A percentile compares a stretch with the other conserved stretches of the same genome.
phyloP scores from a whole-genome alignment of 2,113 vertebrate genomes.

The Tetrao urogallus region DNA sequence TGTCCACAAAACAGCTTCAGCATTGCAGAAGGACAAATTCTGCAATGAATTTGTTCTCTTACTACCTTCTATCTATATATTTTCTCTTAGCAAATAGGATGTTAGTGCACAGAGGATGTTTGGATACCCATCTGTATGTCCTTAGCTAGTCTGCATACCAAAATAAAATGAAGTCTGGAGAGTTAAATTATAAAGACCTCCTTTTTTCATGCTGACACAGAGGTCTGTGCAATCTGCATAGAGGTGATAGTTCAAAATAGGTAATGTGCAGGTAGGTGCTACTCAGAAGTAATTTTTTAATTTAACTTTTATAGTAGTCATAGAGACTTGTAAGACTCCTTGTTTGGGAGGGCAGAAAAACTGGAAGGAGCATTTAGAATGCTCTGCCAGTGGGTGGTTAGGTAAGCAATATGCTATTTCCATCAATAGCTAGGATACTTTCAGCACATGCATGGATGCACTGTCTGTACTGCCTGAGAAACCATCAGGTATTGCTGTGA shows the following conservation, averaged over 20 bases:
- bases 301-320: background rate
- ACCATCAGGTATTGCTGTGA: background rate
- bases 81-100: background rate
- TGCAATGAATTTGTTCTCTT: background rate
- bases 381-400: background rate
- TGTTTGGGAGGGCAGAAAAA: background rate
- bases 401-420: background rate
- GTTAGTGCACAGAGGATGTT: background rate
- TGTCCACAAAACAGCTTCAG: background rate
- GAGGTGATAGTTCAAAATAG: background rate
- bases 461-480: background rate
- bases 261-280: background rate
- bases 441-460: fast-evolving
- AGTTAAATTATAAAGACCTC: background rate
- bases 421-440: background rate
- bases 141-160: background rate
- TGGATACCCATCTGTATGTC: background rate
- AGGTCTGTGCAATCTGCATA: background rate
- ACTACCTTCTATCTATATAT: background rate
- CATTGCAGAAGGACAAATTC: fast-evolving
- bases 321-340: background rate
- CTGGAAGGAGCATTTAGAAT: background rate
- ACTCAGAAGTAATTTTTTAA: background rate
- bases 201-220: background rate
- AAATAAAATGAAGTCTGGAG: background rate